Evolutionary conservation across 2,113 vertebrate genomes (phyloP).

Genomic region (Paedocypris sp.): DNA sequence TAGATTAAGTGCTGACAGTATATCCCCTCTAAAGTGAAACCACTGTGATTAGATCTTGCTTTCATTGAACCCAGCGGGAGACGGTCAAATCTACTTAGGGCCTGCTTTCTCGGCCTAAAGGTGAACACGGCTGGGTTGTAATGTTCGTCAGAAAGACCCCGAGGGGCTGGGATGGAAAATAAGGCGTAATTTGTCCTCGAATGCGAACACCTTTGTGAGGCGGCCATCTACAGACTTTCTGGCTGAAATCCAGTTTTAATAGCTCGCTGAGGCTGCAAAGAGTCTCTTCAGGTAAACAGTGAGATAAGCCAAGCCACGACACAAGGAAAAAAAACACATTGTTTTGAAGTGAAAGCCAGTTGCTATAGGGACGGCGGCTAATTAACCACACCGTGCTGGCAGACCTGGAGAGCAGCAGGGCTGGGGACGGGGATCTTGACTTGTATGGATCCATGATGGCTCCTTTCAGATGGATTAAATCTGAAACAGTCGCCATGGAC

Average conservation of each 20-base stretch:
- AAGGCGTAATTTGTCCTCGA: no score
- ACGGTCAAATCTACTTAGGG: conserved; percentile 35
- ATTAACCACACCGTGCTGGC: conserved; percentile 22
- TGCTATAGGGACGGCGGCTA: conserved; percentile 35
- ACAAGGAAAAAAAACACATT: conserved; percentile 6
- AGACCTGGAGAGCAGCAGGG: conserved; percentile 12
- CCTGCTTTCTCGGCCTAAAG: conserved; percentile 12
- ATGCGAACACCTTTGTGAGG: neutral
- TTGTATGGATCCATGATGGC: neutral
- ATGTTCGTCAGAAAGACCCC: no score
- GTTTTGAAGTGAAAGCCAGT: conserved; percentile 31
- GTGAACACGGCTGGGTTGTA: neutral
- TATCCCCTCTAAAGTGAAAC: conserved; percentile 8
- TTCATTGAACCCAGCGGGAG: conserved; percentile 25
- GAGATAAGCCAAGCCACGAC: conserved; percentile 18
- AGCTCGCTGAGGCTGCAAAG: neutral
- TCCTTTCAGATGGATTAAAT: neutral
- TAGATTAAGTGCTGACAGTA: conserved; percentile 1
- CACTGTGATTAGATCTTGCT: conserved; percentile 32
- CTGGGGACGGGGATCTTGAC: conserved; percentile 6
- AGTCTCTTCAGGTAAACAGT: conserved; percentile 25
- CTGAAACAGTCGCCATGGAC: neutral
- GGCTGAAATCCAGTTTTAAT: neutral
- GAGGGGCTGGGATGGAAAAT: no score
- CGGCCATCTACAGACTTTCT: neutral